Evolutionary conservation across 2,113 vertebrate genomes (phyloP), one percentile per base, ranked within the genome.

Genomic region (Leptobrachium leishanense): DNA sequence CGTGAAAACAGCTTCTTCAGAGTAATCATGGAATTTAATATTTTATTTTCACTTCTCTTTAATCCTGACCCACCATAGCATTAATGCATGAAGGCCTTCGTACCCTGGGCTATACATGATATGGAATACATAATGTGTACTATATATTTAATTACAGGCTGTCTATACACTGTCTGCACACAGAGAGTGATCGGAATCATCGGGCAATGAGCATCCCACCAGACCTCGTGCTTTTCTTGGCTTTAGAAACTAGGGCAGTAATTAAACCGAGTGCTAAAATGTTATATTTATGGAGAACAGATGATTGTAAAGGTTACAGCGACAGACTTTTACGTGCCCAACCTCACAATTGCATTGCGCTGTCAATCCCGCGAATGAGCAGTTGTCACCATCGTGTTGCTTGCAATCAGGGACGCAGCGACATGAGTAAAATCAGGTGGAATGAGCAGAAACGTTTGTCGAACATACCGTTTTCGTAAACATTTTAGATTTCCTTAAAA

Each of bases 341-440:
- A 50, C 42, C 20, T 54, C 59, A 72, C 59, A 71, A 79, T 42
- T 9, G 55, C 68, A 65, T 79, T 79, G 76, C 54, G 42, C 68
- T 65, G 44, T 55, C 76, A 65, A 15, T 65, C 62, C 54, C 65
- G 69, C 43, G 72, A 79, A 77, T 71, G 68, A 43, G 43, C 76
- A 4, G 64, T 71, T 71, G 76, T 77, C 68, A 77, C 68, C 55
- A 77, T 72, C 65, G 57, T 79, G 76, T 79, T 68, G 72, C 68
- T 43, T 20, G 64, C 57, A 79, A 79, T 72, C 65, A 43, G 7
- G 2, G 1, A 2, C 13, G 53, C 43, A 55, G 10, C 3, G 43
- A 57, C 13, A 44, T 6, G n/a, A 41, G 72, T 54, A 79, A 53
- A 79, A 43, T 50, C 46, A 50, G 46, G 46, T 5, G 8, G 4